phyloP scores from a whole-genome alignment of 1,140 invertebrate genomes.

The Tetramorium simillimum region DNA sequence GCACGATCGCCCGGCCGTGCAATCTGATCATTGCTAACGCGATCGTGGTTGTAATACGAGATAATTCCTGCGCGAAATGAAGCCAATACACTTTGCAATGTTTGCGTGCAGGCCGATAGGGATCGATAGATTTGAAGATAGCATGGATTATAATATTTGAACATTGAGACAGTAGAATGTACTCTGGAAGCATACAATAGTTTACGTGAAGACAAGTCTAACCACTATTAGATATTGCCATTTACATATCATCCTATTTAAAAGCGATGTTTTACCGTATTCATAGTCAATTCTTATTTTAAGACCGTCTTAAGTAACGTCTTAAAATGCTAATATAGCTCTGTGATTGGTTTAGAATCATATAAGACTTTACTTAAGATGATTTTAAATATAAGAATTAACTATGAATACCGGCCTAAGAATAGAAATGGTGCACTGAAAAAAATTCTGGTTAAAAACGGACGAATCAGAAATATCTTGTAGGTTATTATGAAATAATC shows the following conservation, averaged over 20 bases:
- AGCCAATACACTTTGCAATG: neutral
- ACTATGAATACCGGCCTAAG: too few relatives aligned
- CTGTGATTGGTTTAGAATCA: too few relatives aligned
- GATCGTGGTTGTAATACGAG: neutral
- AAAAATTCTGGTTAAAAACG: too few relatives aligned
- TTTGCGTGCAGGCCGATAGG: neutral
- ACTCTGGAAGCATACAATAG: neutral
- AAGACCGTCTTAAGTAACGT: too few relatives aligned
- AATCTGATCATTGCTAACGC: constrained; percentile 13
- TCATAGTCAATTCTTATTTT: too few relatives aligned
- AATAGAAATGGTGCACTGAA: neutral
- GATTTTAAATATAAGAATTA: too few relatives aligned
- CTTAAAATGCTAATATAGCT: too few relatives aligned
- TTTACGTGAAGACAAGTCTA: neutral
- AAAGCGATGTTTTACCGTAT: neutral
- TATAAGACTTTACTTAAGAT: too few relatives aligned
- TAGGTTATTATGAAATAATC: too few relatives aligned
- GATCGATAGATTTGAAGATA: neutral
- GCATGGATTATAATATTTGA: neutral
- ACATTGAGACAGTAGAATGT: neutral
- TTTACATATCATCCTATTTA: neutral
- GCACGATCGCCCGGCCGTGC: neutral
- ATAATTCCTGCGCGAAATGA: neutral
- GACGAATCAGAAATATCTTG: too few relatives aligned
- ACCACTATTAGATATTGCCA: neutral